Base-by-base conservation (phyloP, 2,888 invertebrate species). In the Orchesella flavescens region DNA sequence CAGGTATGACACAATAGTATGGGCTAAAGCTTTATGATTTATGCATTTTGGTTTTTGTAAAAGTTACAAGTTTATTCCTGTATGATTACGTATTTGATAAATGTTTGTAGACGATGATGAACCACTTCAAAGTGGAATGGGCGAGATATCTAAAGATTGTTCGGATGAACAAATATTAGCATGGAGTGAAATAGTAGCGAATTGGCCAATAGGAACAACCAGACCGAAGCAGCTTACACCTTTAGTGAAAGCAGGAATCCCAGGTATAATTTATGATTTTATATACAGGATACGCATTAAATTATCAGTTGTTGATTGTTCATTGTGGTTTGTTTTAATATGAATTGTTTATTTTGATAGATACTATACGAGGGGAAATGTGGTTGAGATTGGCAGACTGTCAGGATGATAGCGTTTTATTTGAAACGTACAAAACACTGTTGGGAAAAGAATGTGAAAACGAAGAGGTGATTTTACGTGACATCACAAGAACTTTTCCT, bases 401-500 rank as follows among this genome's bases (percentile, higher is more conserved):
- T 77, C 95, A 96, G 89, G 94, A 95, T 89, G 94, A 94, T 89
- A 93, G 93, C 83, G 93, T 94, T 87, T 94, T 98, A 90, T 95
- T 97, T 93, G 97, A 99, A 89, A 95, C 94, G 15, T 99, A 99
- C 90, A 93, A 97, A 89, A 93, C 95, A 66, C 93, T 99, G 65
- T 96, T 99, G 84, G 96, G 96, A 86, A 97, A 97, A 96, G 98
- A 98, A 88, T 97, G 97, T 89, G 94, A 94, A 73, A 97, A 96
- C 90, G 99, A 99, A 90, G 94, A 95, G 89, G 96, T 98, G 83
- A 99, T 99, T 89, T 94, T 96, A 89, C 93, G 99, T 76, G 99
- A 99, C 91, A 98, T 99, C 87, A 97, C 98, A 87, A 93, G 99
- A 88, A 99, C 99, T 46, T 99, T 99, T 92, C 99, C 99, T 12